Base-by-base conservation (phyloP, 1,140 invertebrate species). In the Aphidius gifuensis region DNA sequence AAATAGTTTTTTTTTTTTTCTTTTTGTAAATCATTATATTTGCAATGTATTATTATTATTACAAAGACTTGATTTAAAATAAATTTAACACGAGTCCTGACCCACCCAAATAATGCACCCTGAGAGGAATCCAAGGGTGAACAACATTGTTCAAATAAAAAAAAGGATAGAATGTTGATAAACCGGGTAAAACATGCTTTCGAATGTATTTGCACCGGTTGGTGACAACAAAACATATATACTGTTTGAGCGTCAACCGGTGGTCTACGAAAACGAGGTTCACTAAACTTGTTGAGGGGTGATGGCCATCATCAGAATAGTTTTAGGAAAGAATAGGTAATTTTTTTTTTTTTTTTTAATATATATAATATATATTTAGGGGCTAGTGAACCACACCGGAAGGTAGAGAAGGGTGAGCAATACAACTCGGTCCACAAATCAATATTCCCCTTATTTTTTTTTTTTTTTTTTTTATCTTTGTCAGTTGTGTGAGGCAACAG, bases 41-140 rank as follows among this genome's bases (percentile, higher is more conserved):
- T 32, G 23, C 23, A 32, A 3, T 32, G 23, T 32, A 32, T 32
- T 32, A 32, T 32, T 32, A 32, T 32, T 32, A 32, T 32, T 32
- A 32, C 4, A 32, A 2, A 32, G 23, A 32, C 23, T 32, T 32
- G 23, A 32, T 32, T 32, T 9, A 50, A 9, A 50, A 5, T 58
- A 45, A 47, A 47, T 64, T 66, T 5, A 11, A 65, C 64, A 65
- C 66, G 73, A 74, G 76, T 72, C 78, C 76, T 80, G 78, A 80
- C 78, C 78, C 76, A 80, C 77, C 78, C 78, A 78, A 80, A 80
- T 74, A 72, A 78, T 77, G 72, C 70, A 71, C 64, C 71, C 68
- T 64, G 49, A 50, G 47, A 38, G 40, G 9, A 16, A 38, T 42
- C 56, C 48, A n/a, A 47, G 40, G 16, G 50, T 64, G 62, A 60